Evolutionary conservation across 2,888 invertebrate species (phyloP).

Genomic region (Arrhopalites spinosus): DNA sequence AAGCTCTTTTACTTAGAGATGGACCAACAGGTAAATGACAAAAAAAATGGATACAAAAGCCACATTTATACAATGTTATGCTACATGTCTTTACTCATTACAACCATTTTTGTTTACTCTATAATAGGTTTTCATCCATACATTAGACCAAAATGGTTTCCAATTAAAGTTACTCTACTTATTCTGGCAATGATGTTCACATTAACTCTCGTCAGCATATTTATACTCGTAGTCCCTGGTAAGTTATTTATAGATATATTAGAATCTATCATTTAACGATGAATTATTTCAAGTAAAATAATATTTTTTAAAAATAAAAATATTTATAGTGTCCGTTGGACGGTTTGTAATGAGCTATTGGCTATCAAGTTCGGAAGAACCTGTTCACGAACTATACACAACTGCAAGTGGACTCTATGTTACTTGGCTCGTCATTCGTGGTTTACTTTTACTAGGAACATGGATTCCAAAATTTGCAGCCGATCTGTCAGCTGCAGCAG

Average conservation of each 20-base stretch:
- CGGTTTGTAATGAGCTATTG: slow-evolving; percentile 55
- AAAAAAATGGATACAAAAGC: too few species aligned
- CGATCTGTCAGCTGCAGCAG: too few species aligned
- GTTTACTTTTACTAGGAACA: slow-evolving; percentile 77
- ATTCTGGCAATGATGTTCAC: slow-evolving; percentile 81
- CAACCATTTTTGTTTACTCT: too few species aligned
- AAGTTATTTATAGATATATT: slow-evolving; percentile 33
- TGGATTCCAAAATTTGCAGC: slow-evolving; percentile 75
- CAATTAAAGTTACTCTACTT: slow-evolving; percentile 64
- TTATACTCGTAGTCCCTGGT: slow-evolving; percentile 83
- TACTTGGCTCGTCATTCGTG: slow-evolving; percentile 89
- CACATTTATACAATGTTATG: too few species aligned
- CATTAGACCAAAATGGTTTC: slow-evolving; percentile 81
- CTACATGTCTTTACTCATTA: too few species aligned
- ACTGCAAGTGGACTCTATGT: slow-evolving; percentile 93
- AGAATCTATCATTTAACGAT: too few species aligned
- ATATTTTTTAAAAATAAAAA: not conserved
- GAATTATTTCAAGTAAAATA: too few species aligned
- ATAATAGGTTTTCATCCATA: slow-evolving; percentile 94
- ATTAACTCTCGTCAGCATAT: slow-evolving; percentile 79
- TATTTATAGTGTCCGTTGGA: slow-evolving; percentile 50
- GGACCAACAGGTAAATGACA: slow-evolving; percentile 76
- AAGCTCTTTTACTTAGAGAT: slow-evolving; percentile 85
- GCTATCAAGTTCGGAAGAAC: slow-evolving; percentile 52
- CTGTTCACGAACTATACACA: slow-evolving; percentile 92